A percentile compares a stretch with the other conserved stretches of the same genome.
These are phyloP conservation scores for Dendropsophus ebraccatus DNA, from an alignment of 2,113 vertebrate species.

Conservation along the genomic window DNA sequence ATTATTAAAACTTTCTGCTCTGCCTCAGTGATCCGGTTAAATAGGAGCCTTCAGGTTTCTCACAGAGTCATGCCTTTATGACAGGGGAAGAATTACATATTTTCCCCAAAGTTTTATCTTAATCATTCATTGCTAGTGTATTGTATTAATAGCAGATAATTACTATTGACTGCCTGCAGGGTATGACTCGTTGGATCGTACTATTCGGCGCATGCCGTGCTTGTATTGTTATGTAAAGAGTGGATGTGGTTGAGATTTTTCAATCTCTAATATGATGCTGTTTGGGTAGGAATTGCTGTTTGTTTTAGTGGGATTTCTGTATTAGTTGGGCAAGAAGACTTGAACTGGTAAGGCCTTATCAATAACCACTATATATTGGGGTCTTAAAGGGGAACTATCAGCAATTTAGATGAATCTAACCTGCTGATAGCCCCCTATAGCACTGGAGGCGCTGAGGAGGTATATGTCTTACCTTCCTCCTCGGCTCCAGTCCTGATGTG, in stretches of 20 bases:
- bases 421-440: too few species aligned
- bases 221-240: not conserved
- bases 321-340: too few species aligned
- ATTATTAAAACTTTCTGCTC: slow-evolving; percentile 39
- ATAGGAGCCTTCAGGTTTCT: slow-evolving; percentile 38
- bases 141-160: not conserved
- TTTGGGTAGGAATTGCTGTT: too few species aligned
- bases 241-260: not conserved
- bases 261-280: not conserved
- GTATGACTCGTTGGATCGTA: not conserved
- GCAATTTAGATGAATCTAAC: too few species aligned
- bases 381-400: too few species aligned
- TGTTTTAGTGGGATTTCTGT: too few species aligned
- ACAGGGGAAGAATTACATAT: not conserved
- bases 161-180: not conserved
- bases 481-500: too few species aligned
- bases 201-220: not conserved
- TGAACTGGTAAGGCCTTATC: too few species aligned
- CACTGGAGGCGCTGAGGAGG: too few species aligned
- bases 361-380: too few species aligned
- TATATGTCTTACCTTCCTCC: too few species aligned
- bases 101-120: slow-evolving; percentile 6
- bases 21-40: slow-evolving; percentile 41
- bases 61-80: not conserved
- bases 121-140: slow-evolving; percentile 1